Percentiles rank a stretch among this genome's conserved stretches.
Evolutionary conservation across 2,113 vertebrate species (phyloP).

Genomic region (Thalassarche chlororhynchos): DNA sequence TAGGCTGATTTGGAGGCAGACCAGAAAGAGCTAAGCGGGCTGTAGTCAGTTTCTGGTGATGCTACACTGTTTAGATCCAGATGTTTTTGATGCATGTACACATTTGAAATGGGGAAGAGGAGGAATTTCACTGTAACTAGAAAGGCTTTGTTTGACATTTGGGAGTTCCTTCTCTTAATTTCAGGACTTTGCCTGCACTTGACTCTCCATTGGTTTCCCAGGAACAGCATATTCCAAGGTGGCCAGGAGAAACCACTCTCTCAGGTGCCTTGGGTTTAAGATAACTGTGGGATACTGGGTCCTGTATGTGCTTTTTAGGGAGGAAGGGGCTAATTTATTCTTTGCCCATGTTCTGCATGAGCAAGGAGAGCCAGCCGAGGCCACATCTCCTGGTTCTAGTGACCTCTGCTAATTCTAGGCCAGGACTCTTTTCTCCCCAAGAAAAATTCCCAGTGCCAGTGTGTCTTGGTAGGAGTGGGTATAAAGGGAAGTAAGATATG

Average conservation of each 20-base stretch:
- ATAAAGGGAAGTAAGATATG: neutral
- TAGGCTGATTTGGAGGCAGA: neutral
- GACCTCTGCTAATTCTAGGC: neutral
- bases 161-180: neutral
- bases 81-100: neutral
- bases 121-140: neutral
- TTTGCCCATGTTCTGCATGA: neutral
- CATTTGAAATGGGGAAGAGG: neutral
- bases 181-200: neutral
- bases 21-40: neutral
- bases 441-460: neutral
- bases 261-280: neutral
- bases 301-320: neutral
- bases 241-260: neutral
- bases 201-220: neutral
- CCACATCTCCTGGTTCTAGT: neutral
- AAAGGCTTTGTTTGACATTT: neutral
- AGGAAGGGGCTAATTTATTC: neutral
- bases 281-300: neutral
- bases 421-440: neutral
- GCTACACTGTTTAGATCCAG: neutral
- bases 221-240: neutral
- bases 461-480: neutral
- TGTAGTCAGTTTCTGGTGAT: neutral
- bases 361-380: neutral